Conservation (phyloP, 2,113 vertebrate genomes). For the Osmerus eperlanus region DNA sequence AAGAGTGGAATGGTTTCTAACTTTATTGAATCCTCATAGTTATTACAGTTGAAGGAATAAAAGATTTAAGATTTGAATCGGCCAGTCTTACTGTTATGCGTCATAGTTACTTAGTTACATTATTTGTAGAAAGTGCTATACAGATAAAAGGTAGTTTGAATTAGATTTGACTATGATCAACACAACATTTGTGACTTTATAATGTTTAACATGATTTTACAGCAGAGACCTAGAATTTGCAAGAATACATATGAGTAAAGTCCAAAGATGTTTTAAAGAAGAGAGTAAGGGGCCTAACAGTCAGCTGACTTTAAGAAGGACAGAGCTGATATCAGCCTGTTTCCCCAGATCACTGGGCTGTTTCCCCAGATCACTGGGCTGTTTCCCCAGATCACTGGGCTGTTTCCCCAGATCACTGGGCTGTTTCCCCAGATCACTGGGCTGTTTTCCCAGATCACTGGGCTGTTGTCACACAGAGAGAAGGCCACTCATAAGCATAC, state of each 20-base stretch:
- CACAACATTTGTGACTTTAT: conserved; percentile 20
- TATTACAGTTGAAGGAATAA: conserved; percentile 52
- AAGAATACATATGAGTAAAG: conserved; percentile 54
- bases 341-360: too few species aligned
- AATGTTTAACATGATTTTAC: conserved; percentile 38
- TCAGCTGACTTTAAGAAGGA: too few species aligned
- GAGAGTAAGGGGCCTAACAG: too few species aligned
- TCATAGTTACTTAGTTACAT: conserved; percentile 14
- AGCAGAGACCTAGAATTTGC: conserved; percentile 22
- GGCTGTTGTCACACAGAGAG: background rate
- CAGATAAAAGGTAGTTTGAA: too few species aligned
- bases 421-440: too few species aligned
- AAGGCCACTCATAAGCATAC: background rate
- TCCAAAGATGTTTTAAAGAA: conserved; percentile 9
- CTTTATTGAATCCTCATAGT: conserved; percentile 57
- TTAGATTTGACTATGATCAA: conserved; percentile 2
- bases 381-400: too few species aligned
- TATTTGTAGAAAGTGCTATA: conserved; percentile 14
- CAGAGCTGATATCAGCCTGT: too few species aligned
- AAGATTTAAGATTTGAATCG: background rate
- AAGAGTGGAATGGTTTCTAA: conserved; percentile 32
- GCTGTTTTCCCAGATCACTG: too few species aligned
- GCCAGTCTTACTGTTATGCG: conserved; percentile 17
- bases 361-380: too few species aligned
- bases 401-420: too few species aligned